Percentiles rank a stretch among this genome's conserved stretches.
phyloP scores from a whole-genome alignment of 2,888 invertebrate species.

The Rhaphigaster nebulosa region DNA sequence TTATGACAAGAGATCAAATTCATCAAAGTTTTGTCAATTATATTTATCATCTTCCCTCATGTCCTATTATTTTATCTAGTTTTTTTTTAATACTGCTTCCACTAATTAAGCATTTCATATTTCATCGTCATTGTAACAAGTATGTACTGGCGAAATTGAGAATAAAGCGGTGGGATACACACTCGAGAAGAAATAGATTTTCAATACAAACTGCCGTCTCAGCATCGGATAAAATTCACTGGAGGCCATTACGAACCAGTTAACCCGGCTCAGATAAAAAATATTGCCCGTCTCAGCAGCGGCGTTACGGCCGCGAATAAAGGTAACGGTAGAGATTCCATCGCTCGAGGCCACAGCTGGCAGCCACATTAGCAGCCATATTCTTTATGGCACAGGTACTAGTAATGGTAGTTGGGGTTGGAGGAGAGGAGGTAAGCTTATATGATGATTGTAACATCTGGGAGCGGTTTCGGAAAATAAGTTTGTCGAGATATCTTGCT shows the following conservation, averaged over 20 bases:
- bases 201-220: not conserved
- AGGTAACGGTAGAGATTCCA: not conserved
- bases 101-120: too few species aligned
- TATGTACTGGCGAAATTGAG: not conserved
- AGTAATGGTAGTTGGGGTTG: not conserved
- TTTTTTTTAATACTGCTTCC: too few species aligned
- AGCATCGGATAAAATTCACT: slow-evolving; percentile 12
- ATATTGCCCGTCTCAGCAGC: not conserved
- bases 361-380: not conserved
- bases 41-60: too few species aligned
- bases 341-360: not conserved
- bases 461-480: not conserved
- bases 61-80: too few species aligned
- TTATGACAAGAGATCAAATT: too few species aligned
- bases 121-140: too few species aligned
- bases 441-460: not conserved
- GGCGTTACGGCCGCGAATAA: not conserved
- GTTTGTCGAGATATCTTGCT: not conserved
- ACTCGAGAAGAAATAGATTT: not conserved
- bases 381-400: not conserved
- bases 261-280: slow-evolving; percentile 27
- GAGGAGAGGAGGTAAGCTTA: not conserved
- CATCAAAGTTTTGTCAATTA: too few species aligned
- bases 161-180: not conserved
- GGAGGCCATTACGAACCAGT: slow-evolving; percentile 28